These are phyloP conservation scores for Panagrolaimus sp. DNA, from an alignment of 1,140 invertebrate species.

Conservation along the genomic window DNA sequence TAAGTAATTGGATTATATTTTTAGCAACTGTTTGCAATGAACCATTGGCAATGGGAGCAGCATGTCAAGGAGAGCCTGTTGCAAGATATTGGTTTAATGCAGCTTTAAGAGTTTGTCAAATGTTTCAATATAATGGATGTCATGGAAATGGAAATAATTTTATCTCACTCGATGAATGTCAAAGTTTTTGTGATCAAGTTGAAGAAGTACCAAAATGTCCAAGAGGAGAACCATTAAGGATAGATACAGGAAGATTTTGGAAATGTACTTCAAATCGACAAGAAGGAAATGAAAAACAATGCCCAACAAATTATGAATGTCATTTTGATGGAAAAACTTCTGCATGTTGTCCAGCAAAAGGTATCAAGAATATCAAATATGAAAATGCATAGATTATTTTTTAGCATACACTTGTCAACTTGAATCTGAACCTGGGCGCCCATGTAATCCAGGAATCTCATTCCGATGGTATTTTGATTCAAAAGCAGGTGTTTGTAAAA, in stretches of 20 bases:
- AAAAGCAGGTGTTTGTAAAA: conserved; percentile 23
- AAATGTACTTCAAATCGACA: conserved; percentile 24
- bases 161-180: conserved; percentile 27
- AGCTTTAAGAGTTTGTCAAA: conserved; percentile 27
- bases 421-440: conserved; percentile 21
- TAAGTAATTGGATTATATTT: conserved; percentile 19
- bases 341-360: conserved; percentile 35
- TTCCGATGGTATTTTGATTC: conserved; percentile 39
- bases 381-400: neutral
- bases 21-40: conserved; percentile 41
- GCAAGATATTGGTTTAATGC: conserved; percentile 44
- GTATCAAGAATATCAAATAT: neutral
- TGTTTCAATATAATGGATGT: conserved; percentile 43
- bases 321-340: conserved; percentile 31
- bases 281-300: conserved; percentile 12
- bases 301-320: conserved; percentile 42
- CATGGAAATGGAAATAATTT: conserved; percentile 47
- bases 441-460: conserved; percentile 23
- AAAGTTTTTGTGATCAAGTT: conserved; percentile 25
- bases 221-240: conserved; percentile 27
- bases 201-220: conserved; percentile 36
- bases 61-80: conserved; percentile 30
- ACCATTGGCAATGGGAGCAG: conserved; percentile 26
- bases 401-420: conserved; percentile 31
- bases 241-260: conserved; percentile 36